phyloP scores from a whole-genome alignment of 1,140 invertebrate genomes.

The Drosophila leontia region DNA sequence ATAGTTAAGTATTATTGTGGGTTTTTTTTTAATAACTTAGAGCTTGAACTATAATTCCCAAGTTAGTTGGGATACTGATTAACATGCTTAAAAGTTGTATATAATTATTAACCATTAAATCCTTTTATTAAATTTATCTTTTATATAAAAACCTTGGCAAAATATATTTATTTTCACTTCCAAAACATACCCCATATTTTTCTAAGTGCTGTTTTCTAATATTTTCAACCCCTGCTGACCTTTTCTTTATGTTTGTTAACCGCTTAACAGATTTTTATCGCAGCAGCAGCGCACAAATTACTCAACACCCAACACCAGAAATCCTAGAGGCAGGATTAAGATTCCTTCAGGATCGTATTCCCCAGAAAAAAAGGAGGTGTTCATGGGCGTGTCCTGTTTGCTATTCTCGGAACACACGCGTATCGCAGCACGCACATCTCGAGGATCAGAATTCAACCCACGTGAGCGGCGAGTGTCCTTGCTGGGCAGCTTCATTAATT shows the following conservation, averaged over 20 bases:
- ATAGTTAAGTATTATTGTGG: too few relatives aligned
- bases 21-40: too few relatives aligned
- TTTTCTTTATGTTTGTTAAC: constrained; percentile 74
- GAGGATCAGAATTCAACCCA: constrained; percentile 34
- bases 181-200: neutral
- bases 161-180: too few relatives aligned
- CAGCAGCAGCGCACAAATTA: constrained; percentile 72
- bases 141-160: rapidly evolving
- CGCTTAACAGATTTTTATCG: constrained; percentile 78
- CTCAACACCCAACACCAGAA: constrained; percentile 63
- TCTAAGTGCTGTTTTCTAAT: neutral
- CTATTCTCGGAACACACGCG: constrained; percentile 76
- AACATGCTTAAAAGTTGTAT: too few relatives aligned
- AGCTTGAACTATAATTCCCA: too few relatives aligned
- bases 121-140: neutral
- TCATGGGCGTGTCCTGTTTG: constrained; percentile 43
- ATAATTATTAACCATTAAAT: neutral
- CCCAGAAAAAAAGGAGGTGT: constrained; percentile 16
- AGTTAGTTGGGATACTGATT: too few relatives aligned
- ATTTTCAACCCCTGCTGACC: constrained; percentile 7
- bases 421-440: constrained; percentile 79
- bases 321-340: constrained; percentile 8
- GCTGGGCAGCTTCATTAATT: constrained; percentile 33
- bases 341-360: constrained; percentile 68
- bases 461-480: constrained; percentile 42